A percentile compares a stretch with the other conserved stretches of the same genome.
These are phyloP conservation scores for Beris morrisii DNA, from an alignment of 2,888 invertebrate genomes.

Conservation along the genomic window DNA sequence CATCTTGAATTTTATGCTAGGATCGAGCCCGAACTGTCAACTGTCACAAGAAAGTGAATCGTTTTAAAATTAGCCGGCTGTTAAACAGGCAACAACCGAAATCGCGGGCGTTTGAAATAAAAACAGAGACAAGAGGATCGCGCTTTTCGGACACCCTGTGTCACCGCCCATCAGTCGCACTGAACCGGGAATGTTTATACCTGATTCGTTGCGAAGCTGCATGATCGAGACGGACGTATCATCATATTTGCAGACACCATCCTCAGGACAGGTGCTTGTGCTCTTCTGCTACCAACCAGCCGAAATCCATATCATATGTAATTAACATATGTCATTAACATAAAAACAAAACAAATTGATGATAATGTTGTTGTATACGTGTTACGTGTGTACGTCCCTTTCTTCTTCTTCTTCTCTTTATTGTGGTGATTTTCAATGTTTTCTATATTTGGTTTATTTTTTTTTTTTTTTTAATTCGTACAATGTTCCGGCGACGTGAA, in stretches of 20 bases:
- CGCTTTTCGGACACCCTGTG: background rate
- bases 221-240: constrained; percentile 95
- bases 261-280: constrained; percentile 82
- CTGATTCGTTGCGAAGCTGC: constrained; percentile 90
- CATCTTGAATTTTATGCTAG: too few species aligned
- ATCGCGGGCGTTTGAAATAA: too few species aligned
- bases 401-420: constrained; percentile 21
- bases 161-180: background rate
- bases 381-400: constrained; percentile 44
- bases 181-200: constrained; percentile 76
- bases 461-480: constrained; percentile 27
- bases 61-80: too few species aligned
- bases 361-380: constrained; percentile 42
- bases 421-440: background rate
- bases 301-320: constrained; percentile 49
- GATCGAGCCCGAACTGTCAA: too few species aligned
- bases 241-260: constrained; percentile 91
- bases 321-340: constrained; percentile 51
- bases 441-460: constrained; percentile 22
- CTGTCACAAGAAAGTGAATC: too few species aligned
- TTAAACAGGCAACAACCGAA: too few species aligned
- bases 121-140: too few species aligned
- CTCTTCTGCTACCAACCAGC: constrained; percentile 49
- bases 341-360: constrained; percentile 35
- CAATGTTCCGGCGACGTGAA: too few species aligned